A percentile compares a stretch with the other conserved stretches of the same genome.
Evolutionary conservation across 2,888 invertebrate genomes (phyloP).

Genomic region (Stegophylla sp.): DNA sequence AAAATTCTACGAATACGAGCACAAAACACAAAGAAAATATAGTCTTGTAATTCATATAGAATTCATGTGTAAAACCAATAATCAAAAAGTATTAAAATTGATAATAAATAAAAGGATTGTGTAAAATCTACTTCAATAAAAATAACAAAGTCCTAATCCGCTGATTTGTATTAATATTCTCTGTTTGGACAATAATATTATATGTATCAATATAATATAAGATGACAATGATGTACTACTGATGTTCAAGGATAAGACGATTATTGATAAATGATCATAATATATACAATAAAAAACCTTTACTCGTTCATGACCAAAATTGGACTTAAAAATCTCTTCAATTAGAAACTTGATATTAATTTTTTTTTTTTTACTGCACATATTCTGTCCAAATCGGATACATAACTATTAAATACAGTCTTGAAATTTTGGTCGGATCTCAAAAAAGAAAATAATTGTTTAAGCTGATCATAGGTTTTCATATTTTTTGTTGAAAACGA

Average conservation of each 20-base stretch:
- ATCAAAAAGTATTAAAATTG: too few relatives aligned
- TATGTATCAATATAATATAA: not conserved
- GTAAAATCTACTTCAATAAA: too few relatives aligned
- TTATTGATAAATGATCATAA: slow-evolving; percentile 18
- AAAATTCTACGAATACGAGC: too few relatives aligned
- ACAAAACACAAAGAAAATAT: too few relatives aligned
- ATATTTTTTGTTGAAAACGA: not conserved
- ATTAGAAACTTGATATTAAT: slow-evolving; percentile 36
- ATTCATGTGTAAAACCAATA: too few relatives aligned
- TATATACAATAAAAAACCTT: slow-evolving; percentile 9
- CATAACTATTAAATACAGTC: not conserved
- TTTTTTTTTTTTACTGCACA: slow-evolving; percentile 7
- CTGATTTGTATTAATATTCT: too few relatives aligned
- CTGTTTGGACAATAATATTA: too few relatives aligned
- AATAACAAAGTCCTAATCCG: too few relatives aligned
- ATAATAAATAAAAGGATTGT: too few relatives aligned
- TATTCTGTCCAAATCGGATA: slow-evolving; percentile 18
- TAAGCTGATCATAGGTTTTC: too few relatives aligned
- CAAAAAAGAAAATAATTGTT: not conserved
- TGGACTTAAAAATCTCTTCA: slow-evolving; percentile 19
- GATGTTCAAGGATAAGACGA: slow-evolving; percentile 37
- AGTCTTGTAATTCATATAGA: too few relatives aligned
- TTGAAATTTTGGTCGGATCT: not conserved
- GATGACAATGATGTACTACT: not conserved
- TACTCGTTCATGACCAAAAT: slow-evolving; percentile 45